These are phyloP conservation scores for Drosophila acutilabella DNA, from an alignment of 2,888 invertebrate genomes.

Conservation along the genomic window DNA sequence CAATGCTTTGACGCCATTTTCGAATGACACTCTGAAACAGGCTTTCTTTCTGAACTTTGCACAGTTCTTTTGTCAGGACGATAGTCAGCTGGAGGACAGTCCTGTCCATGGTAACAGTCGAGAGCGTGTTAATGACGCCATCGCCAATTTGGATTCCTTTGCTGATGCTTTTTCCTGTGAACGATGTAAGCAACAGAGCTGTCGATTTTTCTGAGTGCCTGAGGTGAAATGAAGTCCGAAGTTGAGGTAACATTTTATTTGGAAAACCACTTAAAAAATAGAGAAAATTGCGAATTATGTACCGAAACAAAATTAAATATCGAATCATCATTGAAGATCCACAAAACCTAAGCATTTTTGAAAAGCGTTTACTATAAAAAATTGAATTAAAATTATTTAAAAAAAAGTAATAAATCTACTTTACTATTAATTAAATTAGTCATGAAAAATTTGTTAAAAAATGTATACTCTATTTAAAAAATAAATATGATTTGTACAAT, in stretches of 20 bases:
- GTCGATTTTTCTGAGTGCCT: conserved; percentile 23
- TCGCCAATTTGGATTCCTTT: conserved; percentile 31
- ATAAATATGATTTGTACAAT: no score
- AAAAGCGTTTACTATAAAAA: no score
- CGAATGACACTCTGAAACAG: conserved; percentile 1
- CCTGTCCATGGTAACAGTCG: conserved; percentile 43
- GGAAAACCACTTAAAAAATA: no score
- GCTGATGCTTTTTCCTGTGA: conserved; percentile 37
- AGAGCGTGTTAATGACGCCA: conserved; percentile 57
- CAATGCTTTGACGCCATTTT: neutral
- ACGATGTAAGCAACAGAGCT: neutral
- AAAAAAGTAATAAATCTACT: no score
- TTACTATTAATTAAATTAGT: no score
- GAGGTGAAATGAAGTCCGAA: neutral
- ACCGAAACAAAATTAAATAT: no score
- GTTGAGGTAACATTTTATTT: neutral
- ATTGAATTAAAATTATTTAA: no score
- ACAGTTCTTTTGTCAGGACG: conserved; percentile 57
- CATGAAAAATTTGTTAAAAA: no score
- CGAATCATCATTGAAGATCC: no score
- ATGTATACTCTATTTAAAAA: no score
- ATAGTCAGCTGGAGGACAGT: conserved; percentile 1
- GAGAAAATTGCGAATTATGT: no score
- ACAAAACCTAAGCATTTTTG: no score
- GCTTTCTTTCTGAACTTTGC: conserved; percentile 59